Conservation (phyloP, 2,888 invertebrate species). For the Chymomyza caudatula region DNA sequence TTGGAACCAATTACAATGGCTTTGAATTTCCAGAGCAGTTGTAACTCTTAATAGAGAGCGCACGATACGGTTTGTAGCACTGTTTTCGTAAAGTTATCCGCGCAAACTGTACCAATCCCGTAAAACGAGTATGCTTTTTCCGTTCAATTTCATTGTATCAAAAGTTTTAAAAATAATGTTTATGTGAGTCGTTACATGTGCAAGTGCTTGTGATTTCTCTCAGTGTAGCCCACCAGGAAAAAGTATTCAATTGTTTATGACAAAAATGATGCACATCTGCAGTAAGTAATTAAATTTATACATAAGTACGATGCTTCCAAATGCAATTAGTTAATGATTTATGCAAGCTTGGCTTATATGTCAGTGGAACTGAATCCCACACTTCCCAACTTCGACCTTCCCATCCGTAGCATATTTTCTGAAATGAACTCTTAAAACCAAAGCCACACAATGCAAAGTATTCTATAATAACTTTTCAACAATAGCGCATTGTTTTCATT, state of each 20-base stretch:
- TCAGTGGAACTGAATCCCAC: neutral
- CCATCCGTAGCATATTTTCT: slow-evolving; percentile 24
- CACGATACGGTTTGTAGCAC: too few species aligned
- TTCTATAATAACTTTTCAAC: slow-evolving; percentile 55
- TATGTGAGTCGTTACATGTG: too few species aligned
- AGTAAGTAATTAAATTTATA: neutral
- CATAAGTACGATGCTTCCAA: neutral
- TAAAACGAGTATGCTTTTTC: too few species aligned
- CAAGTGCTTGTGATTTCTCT: neutral
- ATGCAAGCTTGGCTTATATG: neutral
- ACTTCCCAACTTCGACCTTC: neutral
- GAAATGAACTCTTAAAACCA: slow-evolving; percentile 40
- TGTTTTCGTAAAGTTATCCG: too few species aligned
- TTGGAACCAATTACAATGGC: too few species aligned
- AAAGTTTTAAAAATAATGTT: too few species aligned
- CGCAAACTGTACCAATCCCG: too few species aligned
- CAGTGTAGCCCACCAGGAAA: neutral
- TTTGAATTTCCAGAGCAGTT: too few species aligned
- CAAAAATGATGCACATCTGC: neutral
- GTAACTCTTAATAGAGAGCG: too few species aligned
- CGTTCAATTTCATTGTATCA: too few species aligned
- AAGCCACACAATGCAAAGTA: slow-evolving; percentile 41
- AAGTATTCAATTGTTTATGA: neutral
- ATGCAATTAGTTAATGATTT: neutral
- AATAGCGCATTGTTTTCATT: slow-evolving; percentile 64